Evolutionary conservation across 2,797 vertebrate species (phyloP).

Genomic region (Chromobotia macracanthus): DNA sequence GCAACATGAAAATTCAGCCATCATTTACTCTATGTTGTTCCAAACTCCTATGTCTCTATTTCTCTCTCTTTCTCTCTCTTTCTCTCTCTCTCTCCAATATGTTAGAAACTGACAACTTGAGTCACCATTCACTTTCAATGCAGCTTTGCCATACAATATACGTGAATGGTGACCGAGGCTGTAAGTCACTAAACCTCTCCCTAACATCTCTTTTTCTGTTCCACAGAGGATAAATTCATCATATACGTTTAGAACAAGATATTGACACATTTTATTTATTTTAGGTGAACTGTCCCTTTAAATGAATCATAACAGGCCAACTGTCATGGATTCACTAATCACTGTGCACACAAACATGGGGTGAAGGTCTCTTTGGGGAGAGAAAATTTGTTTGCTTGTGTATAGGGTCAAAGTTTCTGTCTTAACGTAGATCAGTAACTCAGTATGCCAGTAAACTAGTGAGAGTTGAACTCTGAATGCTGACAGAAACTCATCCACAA

Average conservation of each 20-base stretch:
- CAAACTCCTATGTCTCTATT: neutral
- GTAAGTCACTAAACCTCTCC: neutral
- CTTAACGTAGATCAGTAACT: conserved; percentile 42
- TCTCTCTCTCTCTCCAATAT: neutral
- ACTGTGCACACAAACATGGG: conserved; percentile 51
- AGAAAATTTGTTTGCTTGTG: conserved; percentile 44
- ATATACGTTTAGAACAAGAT: neutral
- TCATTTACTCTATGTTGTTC: neutral
- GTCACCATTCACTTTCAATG: neutral
- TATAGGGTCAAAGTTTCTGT: conserved; percentile 56
- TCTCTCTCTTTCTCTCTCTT: neutral
- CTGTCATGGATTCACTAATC: conserved; percentile 38
- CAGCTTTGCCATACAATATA: neutral
- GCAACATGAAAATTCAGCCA: neutral
- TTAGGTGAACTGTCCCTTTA: neutral
- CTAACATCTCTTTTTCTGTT: neutral
- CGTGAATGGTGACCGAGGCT: neutral
- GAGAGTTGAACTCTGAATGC: conserved; percentile 18
- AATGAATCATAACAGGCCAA: neutral
- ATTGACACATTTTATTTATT: neutral
- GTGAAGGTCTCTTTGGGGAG: conserved; percentile 59
- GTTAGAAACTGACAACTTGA: neutral
- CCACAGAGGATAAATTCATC: neutral
- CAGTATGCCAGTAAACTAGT: conserved; percentile 31
- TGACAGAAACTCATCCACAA: conserved; percentile 25